Evolutionary conservation across 2,113 vertebrate genomes (phyloP), one percentile per base, ranked within the genome.

Genomic region (Amblyopsis rosae): DNA sequence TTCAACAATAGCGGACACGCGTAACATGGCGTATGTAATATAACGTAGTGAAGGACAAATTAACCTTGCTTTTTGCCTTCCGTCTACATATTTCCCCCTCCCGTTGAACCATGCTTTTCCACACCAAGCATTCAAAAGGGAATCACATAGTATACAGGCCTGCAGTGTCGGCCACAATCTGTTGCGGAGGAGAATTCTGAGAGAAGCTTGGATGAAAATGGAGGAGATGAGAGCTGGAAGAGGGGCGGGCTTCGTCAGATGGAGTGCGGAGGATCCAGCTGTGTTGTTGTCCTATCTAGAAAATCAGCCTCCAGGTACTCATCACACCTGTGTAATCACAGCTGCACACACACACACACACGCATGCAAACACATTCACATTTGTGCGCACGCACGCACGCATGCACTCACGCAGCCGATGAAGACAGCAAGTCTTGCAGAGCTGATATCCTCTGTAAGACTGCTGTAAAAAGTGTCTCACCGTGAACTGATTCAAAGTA

Each of bases 311-410:
- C 70, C 73, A 66, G 86, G 83, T 82, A 79, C 78, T 89, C 67
- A 73, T 84, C 79, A 73, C 89, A 90, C 88, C 88, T 91, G 88
- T 79, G 79, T 67, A 80, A 71, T 76, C 82, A 78, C 86, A 90
- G 82, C 82, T 89, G 86, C 72, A 69, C 32, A 47, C 7, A 72
- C 59, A 47, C 7, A 72, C 59, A 59, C n/a, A 41, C 33, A 55
- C 55, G 48, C 17, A 35, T 67, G 59, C 57, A 86, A 65, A 67
- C 33, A 50, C 50, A 76, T 45, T 26, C 33, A 54, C 45, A 47
- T 8, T 15, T 10, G 41, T 26, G 26, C 26, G 26, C 56, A 67
- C 48, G 56, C 5, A 49, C 5, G 9, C 62, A 45, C 49, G 26
- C 56, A 67, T 45, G 56, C 5, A 49, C 5, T 6, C 62, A 45